Conservation (phyloP, 2,113 vertebrate genomes). For the Ibidorhyncha struthersii region DNA sequence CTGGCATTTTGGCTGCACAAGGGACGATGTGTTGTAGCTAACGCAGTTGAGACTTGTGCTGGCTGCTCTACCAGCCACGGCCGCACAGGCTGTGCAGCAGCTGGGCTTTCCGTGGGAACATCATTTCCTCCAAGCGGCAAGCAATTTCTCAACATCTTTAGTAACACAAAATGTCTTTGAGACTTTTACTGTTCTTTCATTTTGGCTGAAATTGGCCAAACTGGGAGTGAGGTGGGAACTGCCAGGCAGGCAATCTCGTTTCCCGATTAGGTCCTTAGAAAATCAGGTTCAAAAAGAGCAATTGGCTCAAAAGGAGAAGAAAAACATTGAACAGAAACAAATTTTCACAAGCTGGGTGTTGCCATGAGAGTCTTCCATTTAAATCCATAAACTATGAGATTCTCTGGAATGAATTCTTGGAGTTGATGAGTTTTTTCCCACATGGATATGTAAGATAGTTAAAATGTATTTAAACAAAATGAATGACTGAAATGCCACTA, state of each 20-base stretch:
- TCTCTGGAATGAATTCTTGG: not conserved
- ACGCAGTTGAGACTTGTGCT: fast-evolving
- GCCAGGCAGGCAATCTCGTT: not conserved
- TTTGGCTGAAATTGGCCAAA: not conserved
- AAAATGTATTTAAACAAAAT: conserved; percentile 40
- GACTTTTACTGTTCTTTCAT: not conserved
- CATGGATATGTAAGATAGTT: not conserved
- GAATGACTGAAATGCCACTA: not conserved
- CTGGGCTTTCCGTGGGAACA: not conserved
- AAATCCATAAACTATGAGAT: not conserved
- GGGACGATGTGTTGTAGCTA: fast-evolving
- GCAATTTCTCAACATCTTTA: not conserved
- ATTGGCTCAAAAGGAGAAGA: not conserved
- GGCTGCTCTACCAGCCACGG: not conserved
- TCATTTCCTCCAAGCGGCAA: not conserved
- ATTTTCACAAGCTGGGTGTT: not conserved
- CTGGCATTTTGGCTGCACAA: fast-evolving
- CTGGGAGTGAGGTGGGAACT: not conserved
- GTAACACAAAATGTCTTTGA: not conserved
- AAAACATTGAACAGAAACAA: not conserved
- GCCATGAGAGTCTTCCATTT: not conserved
- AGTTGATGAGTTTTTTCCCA: not conserved
- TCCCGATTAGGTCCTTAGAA: not conserved
- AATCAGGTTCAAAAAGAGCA: not conserved
- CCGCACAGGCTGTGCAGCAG: not conserved